These are phyloP conservation scores for Drosophila erecta DNA, from an alignment of 1,140 invertebrate genomes.

Conservation along the genomic window DNA sequence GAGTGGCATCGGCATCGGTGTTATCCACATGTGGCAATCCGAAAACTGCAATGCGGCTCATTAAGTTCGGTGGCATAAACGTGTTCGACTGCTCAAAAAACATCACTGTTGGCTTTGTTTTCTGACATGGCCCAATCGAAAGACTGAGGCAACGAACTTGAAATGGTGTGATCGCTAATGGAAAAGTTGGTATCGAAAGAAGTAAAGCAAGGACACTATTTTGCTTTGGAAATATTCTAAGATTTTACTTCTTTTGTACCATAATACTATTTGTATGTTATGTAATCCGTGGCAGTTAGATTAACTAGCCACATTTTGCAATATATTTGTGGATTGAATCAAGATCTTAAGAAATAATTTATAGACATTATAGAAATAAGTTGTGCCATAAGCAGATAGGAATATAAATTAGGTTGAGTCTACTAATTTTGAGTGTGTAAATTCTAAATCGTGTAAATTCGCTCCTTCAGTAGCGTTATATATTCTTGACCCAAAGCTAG, in stretches of 20 bases:
- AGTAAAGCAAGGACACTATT: slow-evolving; percentile 2
- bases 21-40: slow-evolving; percentile 53
- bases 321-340: too few species aligned
- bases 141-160: slow-evolving; percentile 78
- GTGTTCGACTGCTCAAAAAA: slow-evolving; percentile 57
- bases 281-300: too few species aligned
- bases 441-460: neutral
- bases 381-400: too few species aligned
- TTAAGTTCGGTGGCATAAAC: slow-evolving; percentile 55
- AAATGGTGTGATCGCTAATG: slow-evolving; percentile 25
- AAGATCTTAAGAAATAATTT: too few species aligned
- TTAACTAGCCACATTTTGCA: too few species aligned
- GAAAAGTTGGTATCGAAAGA: neutral
- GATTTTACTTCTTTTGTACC: neutral
- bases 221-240: neutral
- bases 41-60: slow-evolving; percentile 61
- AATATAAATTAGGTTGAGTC: too few species aligned
- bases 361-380: too few species aligned
- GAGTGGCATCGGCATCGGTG: slow-evolving; percentile 56
- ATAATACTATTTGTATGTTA: too few species aligned
- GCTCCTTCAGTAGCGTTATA: slow-evolving; percentile 2
- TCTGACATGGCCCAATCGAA: slow-evolving; percentile 65
- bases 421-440: too few species aligned
- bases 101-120: slow-evolving; percentile 38
- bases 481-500: slow-evolving; percentile 6